phyloP scores from a whole-genome alignment of 2,797 vertebrate species.

The Microhierax caerulescens region DNA sequence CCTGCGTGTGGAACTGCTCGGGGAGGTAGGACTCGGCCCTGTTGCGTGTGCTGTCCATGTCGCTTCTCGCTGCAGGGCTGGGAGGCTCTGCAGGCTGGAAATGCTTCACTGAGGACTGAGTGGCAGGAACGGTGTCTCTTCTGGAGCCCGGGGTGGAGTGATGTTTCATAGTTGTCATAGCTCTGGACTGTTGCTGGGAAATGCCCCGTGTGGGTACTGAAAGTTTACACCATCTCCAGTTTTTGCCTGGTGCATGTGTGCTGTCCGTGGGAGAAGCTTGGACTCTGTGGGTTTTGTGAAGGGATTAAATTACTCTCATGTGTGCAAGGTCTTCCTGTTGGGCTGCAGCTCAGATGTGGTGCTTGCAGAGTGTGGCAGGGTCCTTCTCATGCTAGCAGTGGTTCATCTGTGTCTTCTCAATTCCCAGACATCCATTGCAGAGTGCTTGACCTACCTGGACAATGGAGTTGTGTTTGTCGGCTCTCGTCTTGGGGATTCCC shows the following conservation, averaged over 20 bases:
- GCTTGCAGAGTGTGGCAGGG: rapidly evolving
- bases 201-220: not conserved
- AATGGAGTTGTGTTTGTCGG: slow-evolving; percentile 98
- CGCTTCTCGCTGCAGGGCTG: rapidly evolving
- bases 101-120: rapidly evolving
- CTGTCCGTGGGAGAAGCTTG: not conserved
- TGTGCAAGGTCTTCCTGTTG: not conserved
- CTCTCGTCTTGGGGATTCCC: slow-evolving; percentile 95
- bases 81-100: not conserved
- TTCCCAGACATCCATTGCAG: slow-evolving; percentile 92
- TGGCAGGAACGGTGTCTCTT: not conserved
- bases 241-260: not conserved
- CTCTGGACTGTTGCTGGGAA: not conserved
- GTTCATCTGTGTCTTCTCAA: not conserved
- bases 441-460: slow-evolving; percentile 97
- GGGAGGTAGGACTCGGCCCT: slow-evolving; percentile 81
- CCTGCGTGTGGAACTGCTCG: slow-evolving; percentile 92
- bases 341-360: not conserved
- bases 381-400: rapidly evolving
- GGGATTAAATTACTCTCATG: not conserved
- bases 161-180: not conserved
- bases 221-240: rapidly evolving
- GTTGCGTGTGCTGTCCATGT: not conserved
- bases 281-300: not conserved
- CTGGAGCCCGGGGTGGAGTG: rapidly evolving